Base-by-base conservation (phyloP, 2,797 vertebrate species). In the Mionectes olivaceus region DNA sequence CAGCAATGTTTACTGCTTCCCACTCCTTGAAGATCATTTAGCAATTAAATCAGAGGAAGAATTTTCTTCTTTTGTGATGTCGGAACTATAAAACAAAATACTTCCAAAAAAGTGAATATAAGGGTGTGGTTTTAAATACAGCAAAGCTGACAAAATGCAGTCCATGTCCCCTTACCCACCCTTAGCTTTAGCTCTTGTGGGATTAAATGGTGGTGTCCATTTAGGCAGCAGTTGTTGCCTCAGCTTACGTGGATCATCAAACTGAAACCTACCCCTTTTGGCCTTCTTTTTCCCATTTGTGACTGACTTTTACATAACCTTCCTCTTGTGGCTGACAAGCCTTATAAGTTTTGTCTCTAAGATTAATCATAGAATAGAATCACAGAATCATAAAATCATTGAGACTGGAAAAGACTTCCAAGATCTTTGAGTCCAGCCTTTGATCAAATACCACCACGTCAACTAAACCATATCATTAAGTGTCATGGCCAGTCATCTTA, bases 171-270 rank as follows among this genome's bases (percentile, higher is more conserved):
- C 30, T 63, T 56, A 27, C 30, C 25, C 22, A 67, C 11, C 22
- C 22, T 32, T 19, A 7, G 30, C 14, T 49, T 70, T 32, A 59
- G 43, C 57, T 35, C n/a, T 44, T 60, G 28, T 30, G 18, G 43
- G 44, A 78, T 35, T 15, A 43, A 69, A 59, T 5, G 28, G 15
- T 28, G 56, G 15, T 30, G 43, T n/a, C 43, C 16, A 10, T 37
- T 57, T 63, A 22, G 37, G 67, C 53, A 71, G 33, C 32, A 41
- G 28, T 13, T 44, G 9, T 19, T 56, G 25, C 56, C 41, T 56
- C 4, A 37, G 19, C 15, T 80, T 33, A 65, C 0, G 0, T 61
- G 19, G 37, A 37, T 80, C 35, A 67, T 30, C 44, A 65, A 1
- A 65, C 0, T 33, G 35, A 83, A 90, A 68, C 9, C 22, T 59